These are phyloP conservation scores for Ormyrus rosae DNA, from an alignment of 2,888 invertebrate genomes.

Conservation along the genomic window DNA sequence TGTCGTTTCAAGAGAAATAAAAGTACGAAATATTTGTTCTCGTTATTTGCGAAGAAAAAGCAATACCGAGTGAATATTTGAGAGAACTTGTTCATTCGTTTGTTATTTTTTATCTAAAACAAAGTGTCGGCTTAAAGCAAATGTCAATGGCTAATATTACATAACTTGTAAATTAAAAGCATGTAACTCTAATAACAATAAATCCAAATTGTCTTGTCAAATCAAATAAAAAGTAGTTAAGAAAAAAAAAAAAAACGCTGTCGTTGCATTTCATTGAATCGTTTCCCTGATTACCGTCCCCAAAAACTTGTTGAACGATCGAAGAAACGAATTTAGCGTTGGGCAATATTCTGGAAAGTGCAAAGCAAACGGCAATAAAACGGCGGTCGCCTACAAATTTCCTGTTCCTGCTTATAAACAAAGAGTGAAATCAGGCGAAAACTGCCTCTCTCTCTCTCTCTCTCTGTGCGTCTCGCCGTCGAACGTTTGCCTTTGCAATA, in stretches of 20 bases:
- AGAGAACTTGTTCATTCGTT: not conserved
- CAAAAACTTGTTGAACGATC: not conserved
- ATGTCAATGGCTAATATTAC: conserved; percentile 46
- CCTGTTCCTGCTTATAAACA: not conserved
- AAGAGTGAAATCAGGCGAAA: conserved; percentile 22
- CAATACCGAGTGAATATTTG: conserved; percentile 31
- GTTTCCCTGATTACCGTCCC: not conserved
- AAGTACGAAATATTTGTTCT: not conserved
- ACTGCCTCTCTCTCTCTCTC: not conserved
- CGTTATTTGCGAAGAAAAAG: conserved; percentile 17
- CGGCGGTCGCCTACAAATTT: conserved; percentile 14
- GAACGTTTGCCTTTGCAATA: conserved; percentile 48
- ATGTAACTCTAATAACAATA: conserved; percentile 48
- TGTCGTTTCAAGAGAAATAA: not conserved
- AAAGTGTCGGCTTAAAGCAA: conserved; percentile 33
- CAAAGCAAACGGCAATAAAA: not conserved
- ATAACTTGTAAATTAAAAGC: conserved; percentile 49
- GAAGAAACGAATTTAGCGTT: no score
- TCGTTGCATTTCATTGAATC: not conserved
- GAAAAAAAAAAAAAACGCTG: conserved; percentile 14
- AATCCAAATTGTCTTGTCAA: conserved; percentile 48
- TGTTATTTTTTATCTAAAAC: conserved; percentile 26
- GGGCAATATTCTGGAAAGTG: no score
- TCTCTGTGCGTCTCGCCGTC: not conserved
- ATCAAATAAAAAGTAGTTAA: conserved; percentile 48